These are phyloP conservation scores for Hecatera dysodea DNA, from an alignment of 2,888 invertebrate genomes.

Conservation along the genomic window DNA sequence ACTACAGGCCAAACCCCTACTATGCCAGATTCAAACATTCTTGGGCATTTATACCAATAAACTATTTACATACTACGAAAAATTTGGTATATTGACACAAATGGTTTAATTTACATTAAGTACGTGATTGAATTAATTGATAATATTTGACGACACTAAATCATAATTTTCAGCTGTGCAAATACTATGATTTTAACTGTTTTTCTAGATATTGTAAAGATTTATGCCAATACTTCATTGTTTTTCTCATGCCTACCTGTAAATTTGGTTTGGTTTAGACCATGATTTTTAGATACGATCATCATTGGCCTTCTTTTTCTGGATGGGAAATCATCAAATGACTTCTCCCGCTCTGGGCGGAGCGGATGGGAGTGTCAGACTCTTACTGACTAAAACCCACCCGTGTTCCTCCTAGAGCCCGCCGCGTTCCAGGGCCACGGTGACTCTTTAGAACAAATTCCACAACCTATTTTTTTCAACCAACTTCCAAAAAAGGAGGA, in stretches of 20 bases:
- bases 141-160: constrained; percentile 41
- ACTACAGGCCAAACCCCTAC: constrained; percentile 32
- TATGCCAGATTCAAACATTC: not conserved
- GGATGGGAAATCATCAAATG: not conserved
- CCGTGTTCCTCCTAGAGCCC: too few relatives aligned
- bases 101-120: constrained; percentile 1
- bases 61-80: not conserved
- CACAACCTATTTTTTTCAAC: too few relatives aligned
- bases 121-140: not conserved
- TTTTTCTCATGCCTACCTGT: not conserved
- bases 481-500: too few relatives aligned
- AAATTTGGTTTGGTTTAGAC: too few relatives aligned
- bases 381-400: too few relatives aligned
- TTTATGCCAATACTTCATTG: not conserved
- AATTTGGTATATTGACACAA: not conserved
- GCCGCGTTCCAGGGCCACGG: too few relatives aligned
- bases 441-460: too few relatives aligned
- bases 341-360: too few relatives aligned
- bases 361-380: too few relatives aligned
- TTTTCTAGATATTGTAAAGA: constrained; percentile 5
- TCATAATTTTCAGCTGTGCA: constrained; percentile 23
- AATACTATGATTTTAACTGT: constrained; percentile 6
- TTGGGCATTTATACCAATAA: constrained; percentile 27
- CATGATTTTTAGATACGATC: too few relatives aligned
- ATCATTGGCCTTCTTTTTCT: too few relatives aligned